Percentiles rank a stretch among this genome's conserved stretches.
These are phyloP conservation scores for Falco punctatus DNA, from an alignment of 2,113 vertebrate species.

Conservation along the genomic window DNA sequence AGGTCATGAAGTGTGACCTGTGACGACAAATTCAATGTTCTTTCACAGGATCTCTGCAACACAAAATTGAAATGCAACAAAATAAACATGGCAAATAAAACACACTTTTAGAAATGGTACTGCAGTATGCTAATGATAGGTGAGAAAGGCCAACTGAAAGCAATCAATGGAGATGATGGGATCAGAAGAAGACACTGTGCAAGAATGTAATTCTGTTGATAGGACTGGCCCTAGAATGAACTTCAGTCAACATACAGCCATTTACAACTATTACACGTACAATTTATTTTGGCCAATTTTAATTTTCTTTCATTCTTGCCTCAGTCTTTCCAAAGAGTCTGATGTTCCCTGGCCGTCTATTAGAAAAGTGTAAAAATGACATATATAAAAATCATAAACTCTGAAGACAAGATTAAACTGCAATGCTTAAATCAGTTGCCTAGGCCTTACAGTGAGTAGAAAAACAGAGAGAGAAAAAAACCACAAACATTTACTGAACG, in stretches of 20 bases:
- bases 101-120: background rate
- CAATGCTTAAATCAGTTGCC: background rate
- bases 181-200: background rate
- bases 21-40: background rate
- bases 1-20: background rate
- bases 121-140: background rate
- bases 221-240: background rate
- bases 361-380: background rate
- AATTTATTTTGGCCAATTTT: background rate
- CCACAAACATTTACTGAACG: background rate
- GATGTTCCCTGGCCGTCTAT: background rate
- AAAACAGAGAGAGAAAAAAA: background rate
- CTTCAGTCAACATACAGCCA: background rate
- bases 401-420: background rate
- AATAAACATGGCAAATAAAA: background rate
- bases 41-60: background rate
- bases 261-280: background rate
- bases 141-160: background rate
- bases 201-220: background rate
- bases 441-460: background rate
- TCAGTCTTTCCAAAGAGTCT: background rate
- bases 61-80: background rate
- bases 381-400: background rate
- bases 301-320: background rate
- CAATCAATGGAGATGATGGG: fast-evolving